Base-by-base conservation (phyloP, 1,140 invertebrate genomes). In the Eupristina koningsbergeri region DNA sequence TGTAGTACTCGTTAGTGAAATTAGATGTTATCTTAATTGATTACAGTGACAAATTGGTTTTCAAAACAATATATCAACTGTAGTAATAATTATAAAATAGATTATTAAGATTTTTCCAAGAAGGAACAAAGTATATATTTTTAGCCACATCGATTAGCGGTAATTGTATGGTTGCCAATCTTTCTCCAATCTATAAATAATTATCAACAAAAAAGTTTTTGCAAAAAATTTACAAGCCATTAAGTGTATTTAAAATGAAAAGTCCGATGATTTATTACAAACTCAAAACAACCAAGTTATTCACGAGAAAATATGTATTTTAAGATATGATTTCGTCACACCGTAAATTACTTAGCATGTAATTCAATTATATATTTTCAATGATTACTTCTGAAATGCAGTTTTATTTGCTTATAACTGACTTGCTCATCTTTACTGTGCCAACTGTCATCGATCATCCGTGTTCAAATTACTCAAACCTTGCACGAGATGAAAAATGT, bases 141-240 rank as follows among this genome's bases (percentile, higher is more conserved):
- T 73, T 45, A 13, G 39, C n/a, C 7, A 13, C 3, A 9, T 22
- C 3, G 22, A 45, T 73, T 45, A 71, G 26, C 29, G 15, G 6
- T 79, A 77, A 31, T 64, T 45, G 73, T 71, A 53, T 47, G 71
- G 47, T 75, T 80, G 81, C 64, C 73, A 61, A 77, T 76, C 85
- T 81, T 67, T 81, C 73, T 13, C 41, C 39, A 50, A 50, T 13
- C n/a, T 39, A 41, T 71, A 71, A 73, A 47, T 73, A 45, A 50
- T 74, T 50, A 50, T 1, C 22, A n/a, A n/a, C 22, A n/a, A n/a
- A 71, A 45, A 74, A 34, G 19, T 50, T 74, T 74, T 34, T 50
- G 3, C 45, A 74, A 50, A 41, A 26, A 71, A 71, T 41, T 36
- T 39, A 69, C 34, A 39, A 22, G 36, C 19, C 67, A 69, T 69